Evolutionary conservation across 2,888 invertebrate genomes (phyloP), one percentile per base, ranked within the genome.

Genomic region (Spialia ferax): DNA sequence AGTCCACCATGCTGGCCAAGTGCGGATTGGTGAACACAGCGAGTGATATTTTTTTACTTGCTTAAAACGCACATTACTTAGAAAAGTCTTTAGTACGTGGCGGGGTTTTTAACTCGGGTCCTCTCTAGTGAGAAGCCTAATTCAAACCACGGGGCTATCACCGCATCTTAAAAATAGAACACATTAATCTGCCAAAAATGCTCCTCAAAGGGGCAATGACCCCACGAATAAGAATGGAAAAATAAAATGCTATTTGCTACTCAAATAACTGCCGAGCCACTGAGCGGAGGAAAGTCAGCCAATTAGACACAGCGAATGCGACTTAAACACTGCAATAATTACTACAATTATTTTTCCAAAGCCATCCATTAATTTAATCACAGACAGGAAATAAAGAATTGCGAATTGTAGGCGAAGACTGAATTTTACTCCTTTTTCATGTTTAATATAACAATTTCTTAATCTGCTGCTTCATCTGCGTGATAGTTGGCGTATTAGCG

Each of bases 281-380:
- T 59, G 65, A 65, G 29, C 57, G 48, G 48, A n/a, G 20, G n/a
- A 50, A 63, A 68, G 61, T 63, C 63, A 56, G 60, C 52, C 63
- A 71, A 72, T 72, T 75, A 75, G 67, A 68, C 26, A 54, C 63
- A 70, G 67, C 45, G 38, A 66, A 68, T 70, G 60, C 69, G 66
- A 68, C 68, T 63, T 65, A 75, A 79, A 77, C 78, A 73, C 74
- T 69, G 70, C 70, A 70, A 66, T 83, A 84, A 84, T 75, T 79
- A 79, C 63, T 71, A 75, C 74, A 81, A 83, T 84, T 82, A 83
- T 77, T 83, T 77, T 73, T 69, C 72, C 70, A 70, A 70, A 77
- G 78, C 75, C 67, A 55, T 70, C 72, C 76, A 75, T 70, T 72
- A 42, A 52, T 65, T 65, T 72, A 42, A 52, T 65, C 60, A 65